phyloP scores from a whole-genome alignment of 2,113 vertebrate genomes.

The Dipodomys spectabilis region DNA sequence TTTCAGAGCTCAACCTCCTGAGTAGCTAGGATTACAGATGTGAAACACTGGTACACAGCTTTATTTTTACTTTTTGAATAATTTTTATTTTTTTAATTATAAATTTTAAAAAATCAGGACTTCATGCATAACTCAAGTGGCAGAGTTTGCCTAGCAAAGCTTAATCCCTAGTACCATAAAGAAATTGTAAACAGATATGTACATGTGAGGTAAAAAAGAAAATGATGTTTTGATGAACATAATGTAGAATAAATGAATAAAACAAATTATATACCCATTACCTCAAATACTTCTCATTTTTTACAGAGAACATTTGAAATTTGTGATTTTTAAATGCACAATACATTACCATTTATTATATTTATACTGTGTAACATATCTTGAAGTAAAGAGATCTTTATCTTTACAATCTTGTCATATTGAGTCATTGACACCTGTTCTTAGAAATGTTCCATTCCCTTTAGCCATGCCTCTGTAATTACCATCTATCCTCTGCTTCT shows the following conservation, averaged over 20 bases:
- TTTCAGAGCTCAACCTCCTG: too few species aligned
- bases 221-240: background rate
- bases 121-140: too few species aligned
- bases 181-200: background rate
- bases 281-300: background rate
- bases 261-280: background rate
- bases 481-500: background rate
- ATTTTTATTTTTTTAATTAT: background rate
- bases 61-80: background rate
- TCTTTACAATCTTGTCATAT: background rate
- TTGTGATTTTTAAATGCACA: background rate
- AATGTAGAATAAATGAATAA: background rate
- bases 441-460: background rate
- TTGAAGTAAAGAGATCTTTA: background rate
- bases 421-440: background rate
- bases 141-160: too few species aligned
- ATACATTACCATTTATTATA: background rate
- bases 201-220: background rate
- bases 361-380: background rate
- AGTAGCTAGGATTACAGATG: too few species aligned
- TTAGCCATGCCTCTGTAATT: fast-evolving
- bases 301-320: background rate
- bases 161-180: background rate
- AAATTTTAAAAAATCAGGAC: background rate
- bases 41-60: too few species aligned